These are phyloP conservation scores for Todus mexicanus DNA, from an alignment of 2,797 vertebrate genomes.

Conservation along the genomic window DNA sequence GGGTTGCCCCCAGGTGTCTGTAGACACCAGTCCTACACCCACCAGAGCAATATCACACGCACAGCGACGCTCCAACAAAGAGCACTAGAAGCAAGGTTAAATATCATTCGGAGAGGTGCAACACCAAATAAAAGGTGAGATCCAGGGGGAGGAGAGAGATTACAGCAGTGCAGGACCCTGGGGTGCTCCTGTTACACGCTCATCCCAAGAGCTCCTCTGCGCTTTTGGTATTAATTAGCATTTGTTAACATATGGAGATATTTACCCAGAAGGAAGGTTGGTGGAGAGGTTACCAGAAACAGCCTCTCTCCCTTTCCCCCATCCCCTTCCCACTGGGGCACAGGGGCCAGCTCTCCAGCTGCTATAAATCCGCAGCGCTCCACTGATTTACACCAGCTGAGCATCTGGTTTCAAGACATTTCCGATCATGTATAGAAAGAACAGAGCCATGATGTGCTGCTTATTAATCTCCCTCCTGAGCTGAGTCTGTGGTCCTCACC, in stretches of 20 bases:
- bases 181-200: conserved; percentile 22
- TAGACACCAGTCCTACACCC: neutral
- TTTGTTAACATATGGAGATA: conserved; percentile 62
- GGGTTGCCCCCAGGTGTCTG: neutral
- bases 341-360: conserved; percentile 23
- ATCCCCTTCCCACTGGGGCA: neutral
- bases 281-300: conserved; percentile 32
- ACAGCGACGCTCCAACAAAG: conserved; percentile 1
- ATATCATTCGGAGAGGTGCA: neutral
- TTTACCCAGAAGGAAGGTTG: conserved; percentile 57
- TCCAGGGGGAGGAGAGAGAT: conserved; percentile 26
- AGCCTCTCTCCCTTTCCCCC: conserved; percentile 7
- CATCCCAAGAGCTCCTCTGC: conserved; percentile 24
- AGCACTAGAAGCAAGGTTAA: conserved; percentile 28
- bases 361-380: conserved; percentile 38
- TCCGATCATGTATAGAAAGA: conserved; percentile 28
- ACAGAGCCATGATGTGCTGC: neutral
- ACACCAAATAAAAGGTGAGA: conserved; percentile 48
- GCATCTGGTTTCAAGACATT: conserved; percentile 60
- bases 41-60: neutral
- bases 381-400: conserved; percentile 54
- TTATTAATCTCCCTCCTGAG: neutral
- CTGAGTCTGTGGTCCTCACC: neutral
- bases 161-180: conserved; percentile 17
- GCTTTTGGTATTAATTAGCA: conserved; percentile 63